phyloP scores from a whole-genome alignment of 1,140 invertebrate genomes.

The Chionoecetes opilio region DNA sequence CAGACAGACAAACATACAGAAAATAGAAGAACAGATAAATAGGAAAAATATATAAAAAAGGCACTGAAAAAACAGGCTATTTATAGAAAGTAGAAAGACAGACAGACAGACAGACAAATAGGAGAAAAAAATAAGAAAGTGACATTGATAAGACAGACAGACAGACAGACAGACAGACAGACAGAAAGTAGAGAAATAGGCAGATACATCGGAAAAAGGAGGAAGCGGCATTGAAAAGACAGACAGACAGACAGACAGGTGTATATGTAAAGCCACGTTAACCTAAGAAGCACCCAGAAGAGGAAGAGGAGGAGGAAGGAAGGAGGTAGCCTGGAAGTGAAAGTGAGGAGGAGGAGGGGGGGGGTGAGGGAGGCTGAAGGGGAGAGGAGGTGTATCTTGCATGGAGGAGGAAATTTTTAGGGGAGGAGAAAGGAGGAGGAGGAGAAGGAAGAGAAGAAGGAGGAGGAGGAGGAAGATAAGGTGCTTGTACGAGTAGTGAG shows the following conservation, averaged over 20 bases:
- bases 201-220: no score
- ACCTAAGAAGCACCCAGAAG: no score
- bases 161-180: neutral
- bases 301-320: neutral
- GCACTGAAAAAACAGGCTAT: no score
- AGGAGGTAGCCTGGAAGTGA: conserved; percentile 17
- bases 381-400: neutral
- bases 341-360: conserved; percentile 11
- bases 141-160: no score
- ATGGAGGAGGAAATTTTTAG: neutral
- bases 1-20: neutral
- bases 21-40: no score
- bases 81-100: no score
- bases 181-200: neutral
- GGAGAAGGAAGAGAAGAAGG: neutral
- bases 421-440: neutral
- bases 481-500: neutral
- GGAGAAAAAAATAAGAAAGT: neutral
- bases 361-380: neutral
- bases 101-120: neutral
- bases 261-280: no score
- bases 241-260: neutral
- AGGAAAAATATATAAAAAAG: no score
- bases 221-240: no score
- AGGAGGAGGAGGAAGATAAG: neutral